phyloP scores from a whole-genome alignment of 2,797 vertebrate genomes.

The Coregonus suidteri region DNA sequence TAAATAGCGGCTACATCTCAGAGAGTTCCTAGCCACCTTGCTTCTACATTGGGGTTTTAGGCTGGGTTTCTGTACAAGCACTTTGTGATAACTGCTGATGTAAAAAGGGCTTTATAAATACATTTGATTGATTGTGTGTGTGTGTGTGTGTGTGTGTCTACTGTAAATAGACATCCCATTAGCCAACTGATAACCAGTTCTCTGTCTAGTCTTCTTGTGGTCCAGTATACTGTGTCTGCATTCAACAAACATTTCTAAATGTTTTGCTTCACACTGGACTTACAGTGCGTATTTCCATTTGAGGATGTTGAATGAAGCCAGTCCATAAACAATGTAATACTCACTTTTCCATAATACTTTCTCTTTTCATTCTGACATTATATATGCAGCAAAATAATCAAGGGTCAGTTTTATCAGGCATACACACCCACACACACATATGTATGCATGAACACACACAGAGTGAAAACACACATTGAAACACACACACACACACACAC shows the following conservation, averaged over 20 bases:
- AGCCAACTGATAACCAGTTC: neutral
- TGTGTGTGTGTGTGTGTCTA: conserved; percentile 21
- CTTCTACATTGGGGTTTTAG: too few relatives aligned
- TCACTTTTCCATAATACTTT: neutral
- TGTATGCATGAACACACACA: conserved; percentile 3
- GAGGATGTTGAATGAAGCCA: neutral
- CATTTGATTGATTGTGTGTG: neutral
- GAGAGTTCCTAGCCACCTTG: too few relatives aligned
- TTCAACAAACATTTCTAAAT: neutral
- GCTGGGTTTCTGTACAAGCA: too few relatives aligned
- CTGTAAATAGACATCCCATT: conserved; percentile 1
- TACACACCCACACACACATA: neutral
- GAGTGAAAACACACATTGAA: neutral
- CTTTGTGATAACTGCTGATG: too few relatives aligned
- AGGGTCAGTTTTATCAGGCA: neutral
- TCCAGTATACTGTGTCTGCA: neutral
- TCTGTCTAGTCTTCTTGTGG: neutral
- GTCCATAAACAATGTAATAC: neutral
- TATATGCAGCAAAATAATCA: conserved; percentile 1
- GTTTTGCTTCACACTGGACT: neutral
- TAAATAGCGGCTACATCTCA: too few relatives aligned
- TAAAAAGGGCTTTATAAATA: neutral
- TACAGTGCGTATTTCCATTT: neutral
- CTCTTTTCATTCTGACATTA: neutral
- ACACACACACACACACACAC: conserved; percentile 5